A percentile compares a stretch with the other conserved stretches of the same genome.
phyloP scores from a whole-genome alignment of 2,113 vertebrate species.

The Pica pica region DNA sequence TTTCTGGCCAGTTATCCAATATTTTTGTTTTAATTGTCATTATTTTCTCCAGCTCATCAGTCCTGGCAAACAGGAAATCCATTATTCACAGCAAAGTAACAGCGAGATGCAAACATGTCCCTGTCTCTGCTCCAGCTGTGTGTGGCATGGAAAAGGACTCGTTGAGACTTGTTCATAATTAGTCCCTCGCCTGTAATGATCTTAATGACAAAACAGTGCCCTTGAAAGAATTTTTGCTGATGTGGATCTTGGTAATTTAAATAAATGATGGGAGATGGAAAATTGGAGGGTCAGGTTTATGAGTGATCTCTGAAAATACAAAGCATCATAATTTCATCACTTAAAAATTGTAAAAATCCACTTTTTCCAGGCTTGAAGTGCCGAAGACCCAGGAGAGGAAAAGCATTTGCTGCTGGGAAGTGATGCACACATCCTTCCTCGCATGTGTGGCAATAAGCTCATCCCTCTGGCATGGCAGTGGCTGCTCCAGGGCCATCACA shows the following conservation, averaged over 20 bases:
- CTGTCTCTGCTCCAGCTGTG: rapidly evolving
- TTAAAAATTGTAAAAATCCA: not conserved
- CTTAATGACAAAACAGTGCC: not conserved
- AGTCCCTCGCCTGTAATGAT: not conserved
- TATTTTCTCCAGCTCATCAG: conserved; percentile 5
- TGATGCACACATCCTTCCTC: not conserved
- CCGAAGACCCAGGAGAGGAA: not conserved
- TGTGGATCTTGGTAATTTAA: not conserved
- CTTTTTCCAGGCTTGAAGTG: not conserved
- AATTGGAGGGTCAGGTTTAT: not conserved
- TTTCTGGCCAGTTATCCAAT: not conserved
- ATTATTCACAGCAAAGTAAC: not conserved
- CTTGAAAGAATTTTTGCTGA: not conserved
- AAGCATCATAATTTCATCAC: not conserved
- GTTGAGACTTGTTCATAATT: not conserved
- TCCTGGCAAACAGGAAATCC: not conserved
- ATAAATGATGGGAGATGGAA: not conserved
- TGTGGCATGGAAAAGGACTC: not conserved
- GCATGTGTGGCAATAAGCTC: not conserved
- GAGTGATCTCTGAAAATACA: not conserved
- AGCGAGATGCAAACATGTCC: not conserved
- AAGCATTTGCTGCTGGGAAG: not conserved
- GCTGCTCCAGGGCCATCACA: not conserved
- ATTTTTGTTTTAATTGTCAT: not conserved
- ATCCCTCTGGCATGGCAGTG: rapidly evolving